These are phyloP conservation scores for Crotalus horridus DNA, from an alignment of 2,113 vertebrate genomes.

Conservation along the genomic window DNA sequence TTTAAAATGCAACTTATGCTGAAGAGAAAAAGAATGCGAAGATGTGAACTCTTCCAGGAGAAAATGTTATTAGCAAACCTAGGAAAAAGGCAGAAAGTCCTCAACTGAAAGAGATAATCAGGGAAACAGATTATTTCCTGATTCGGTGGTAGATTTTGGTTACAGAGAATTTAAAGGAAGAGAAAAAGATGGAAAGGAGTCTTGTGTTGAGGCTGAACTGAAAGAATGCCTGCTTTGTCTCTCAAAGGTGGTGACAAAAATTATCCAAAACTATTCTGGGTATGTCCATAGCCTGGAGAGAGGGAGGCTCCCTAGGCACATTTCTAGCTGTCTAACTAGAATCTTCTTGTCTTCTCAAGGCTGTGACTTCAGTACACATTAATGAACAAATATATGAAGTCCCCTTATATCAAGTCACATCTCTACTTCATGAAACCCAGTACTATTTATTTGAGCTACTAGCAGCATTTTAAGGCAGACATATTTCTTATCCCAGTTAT, in stretches of 20 bases:
- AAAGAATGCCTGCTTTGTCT: not conserved
- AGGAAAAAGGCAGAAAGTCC: not conserved
- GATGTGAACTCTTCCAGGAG: not conserved
- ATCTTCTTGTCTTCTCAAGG: not conserved
- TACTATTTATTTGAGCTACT: not conserved
- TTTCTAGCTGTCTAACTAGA: not conserved
- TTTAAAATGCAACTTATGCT: not conserved
- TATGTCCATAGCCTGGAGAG: not conserved
- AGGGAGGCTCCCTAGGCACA: not conserved
- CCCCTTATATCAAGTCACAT: not conserved
- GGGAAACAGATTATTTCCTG: not conserved
- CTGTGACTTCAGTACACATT: not conserved
- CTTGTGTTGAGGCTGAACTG: not conserved
- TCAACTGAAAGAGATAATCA: not conserved
- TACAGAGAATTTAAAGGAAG: not conserved
- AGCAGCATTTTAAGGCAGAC: not conserved
- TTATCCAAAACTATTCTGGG: not conserved
- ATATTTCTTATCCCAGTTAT: not conserved
- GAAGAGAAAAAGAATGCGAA: not conserved
- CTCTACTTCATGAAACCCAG: not conserved
- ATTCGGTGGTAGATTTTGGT: not conserved
- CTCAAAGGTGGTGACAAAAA: not conserved
- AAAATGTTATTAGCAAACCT: not conserved
- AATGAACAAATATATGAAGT: not conserved
- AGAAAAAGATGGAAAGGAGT: not conserved